These are phyloP conservation scores for Drosophila bocqueti DNA, from an alignment of 1,140 invertebrate genomes.

Conservation along the genomic window DNA sequence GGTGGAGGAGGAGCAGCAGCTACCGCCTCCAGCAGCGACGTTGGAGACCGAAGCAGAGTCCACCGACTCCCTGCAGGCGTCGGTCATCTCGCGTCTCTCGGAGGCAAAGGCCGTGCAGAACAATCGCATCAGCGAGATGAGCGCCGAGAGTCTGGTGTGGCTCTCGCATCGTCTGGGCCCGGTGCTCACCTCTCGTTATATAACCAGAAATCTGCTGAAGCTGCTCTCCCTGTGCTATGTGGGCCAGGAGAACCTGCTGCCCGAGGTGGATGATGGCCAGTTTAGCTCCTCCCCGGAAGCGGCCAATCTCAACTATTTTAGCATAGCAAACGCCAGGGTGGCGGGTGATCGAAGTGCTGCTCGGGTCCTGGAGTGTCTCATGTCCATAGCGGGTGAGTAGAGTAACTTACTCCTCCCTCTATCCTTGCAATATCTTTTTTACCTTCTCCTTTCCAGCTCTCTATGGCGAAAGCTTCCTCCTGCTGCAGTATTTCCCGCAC, in stretches of 20 bases:
- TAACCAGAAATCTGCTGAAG: slow-evolving; percentile 95
- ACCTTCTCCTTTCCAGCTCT: slow-evolving; percentile 34
- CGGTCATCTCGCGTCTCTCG: slow-evolving; percentile 74
- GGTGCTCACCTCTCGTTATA: slow-evolving; percentile 94
- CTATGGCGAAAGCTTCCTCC: slow-evolving; percentile 88
- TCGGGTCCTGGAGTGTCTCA: slow-evolving; percentile 95
- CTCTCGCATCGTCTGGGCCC: slow-evolving; percentile 97
- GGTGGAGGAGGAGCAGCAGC: slow-evolving; percentile 48
- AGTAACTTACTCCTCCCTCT: background rate
- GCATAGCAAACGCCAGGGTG: slow-evolving; percentile 87
- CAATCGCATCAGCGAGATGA: slow-evolving; percentile 93
- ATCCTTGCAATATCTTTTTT: background rate
- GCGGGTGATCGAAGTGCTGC: slow-evolving; percentile 93
- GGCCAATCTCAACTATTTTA: slow-evolving; percentile 86
- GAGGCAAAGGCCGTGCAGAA: slow-evolving; percentile 84
- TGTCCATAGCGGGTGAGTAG: slow-evolving; percentile 89
- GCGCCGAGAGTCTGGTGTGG: slow-evolving; percentile 96
- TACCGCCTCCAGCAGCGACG: slow-evolving; percentile 4
- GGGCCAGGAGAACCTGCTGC: slow-evolving; percentile 91
- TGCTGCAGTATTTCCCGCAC: slow-evolving; percentile 97
- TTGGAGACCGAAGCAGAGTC: slow-evolving; percentile 39
- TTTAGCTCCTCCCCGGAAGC: slow-evolving; percentile 36
- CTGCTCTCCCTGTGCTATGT: slow-evolving; percentile 98
- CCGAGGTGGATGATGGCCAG: slow-evolving; percentile 67
- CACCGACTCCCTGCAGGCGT: slow-evolving; percentile 74